A percentile compares a stretch with the other conserved stretches of the same genome.
Evolutionary conservation across 2,888 invertebrate species (phyloP).

Genomic region (Mantis religiosa): DNA sequence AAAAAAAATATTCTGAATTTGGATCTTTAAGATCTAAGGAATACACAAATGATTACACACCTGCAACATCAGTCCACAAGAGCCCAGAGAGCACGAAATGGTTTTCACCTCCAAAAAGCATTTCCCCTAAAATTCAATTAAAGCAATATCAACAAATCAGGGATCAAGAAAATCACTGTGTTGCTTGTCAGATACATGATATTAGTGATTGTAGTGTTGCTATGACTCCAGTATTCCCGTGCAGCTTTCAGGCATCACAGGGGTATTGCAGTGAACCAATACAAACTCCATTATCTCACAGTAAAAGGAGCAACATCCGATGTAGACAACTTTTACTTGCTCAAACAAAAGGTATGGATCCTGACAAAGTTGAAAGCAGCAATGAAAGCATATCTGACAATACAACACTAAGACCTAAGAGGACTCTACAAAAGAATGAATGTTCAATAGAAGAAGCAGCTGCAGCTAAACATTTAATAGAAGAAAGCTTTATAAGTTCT

Average conservation of each 20-base stretch:
- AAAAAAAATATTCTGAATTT: not conserved
- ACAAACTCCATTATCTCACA: not conserved
- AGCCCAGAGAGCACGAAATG: not conserved
- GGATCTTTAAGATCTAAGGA: not conserved
- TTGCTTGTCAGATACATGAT: not conserved
- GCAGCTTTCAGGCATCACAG: not conserved
- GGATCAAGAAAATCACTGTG: not conserved
- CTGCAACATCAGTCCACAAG: not conserved
- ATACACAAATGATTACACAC: not conserved
- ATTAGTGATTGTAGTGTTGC: not conserved
- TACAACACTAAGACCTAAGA: not conserved
- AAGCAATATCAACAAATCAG: not conserved
- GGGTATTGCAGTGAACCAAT: not conserved
- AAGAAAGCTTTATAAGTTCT: not conserved
- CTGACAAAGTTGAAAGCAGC: not conserved
- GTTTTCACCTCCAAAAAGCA: not conserved
- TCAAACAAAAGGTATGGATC: not conserved
- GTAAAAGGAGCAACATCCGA: not conserved
- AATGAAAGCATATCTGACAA: not conserved
- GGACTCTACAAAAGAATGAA: not conserved
- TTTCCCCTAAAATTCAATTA: not conserved
- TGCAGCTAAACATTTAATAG: not conserved
- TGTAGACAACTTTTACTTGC: not conserved
- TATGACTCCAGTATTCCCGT: not conserved
- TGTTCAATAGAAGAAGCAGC: not conserved